A percentile compares a stretch with the other conserved stretches of the same genome.
These are phyloP conservation scores for Pimpla rufipes DNA, from an alignment of 2,888 invertebrate genomes.

Conservation along the genomic window DNA sequence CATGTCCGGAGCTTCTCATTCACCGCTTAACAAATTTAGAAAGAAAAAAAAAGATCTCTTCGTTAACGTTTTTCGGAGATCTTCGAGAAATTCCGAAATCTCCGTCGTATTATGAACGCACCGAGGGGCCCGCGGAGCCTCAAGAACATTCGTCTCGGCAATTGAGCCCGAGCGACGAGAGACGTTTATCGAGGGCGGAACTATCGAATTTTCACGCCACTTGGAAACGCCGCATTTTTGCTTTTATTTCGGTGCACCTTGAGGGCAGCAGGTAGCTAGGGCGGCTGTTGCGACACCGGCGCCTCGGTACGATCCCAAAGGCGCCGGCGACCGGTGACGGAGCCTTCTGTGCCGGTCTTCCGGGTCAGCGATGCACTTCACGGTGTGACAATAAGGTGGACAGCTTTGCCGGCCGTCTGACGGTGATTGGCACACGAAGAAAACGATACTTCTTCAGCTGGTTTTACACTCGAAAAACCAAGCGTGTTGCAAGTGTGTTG, in stretches of 20 bases:
- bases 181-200: constrained; percentile 64
- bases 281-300: constrained; percentile 54
- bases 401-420: not conserved
- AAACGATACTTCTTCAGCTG: too few relatives aligned
- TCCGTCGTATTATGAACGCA: not conserved
- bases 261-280: constrained; percentile 35
- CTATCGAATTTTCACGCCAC: constrained; percentile 71
- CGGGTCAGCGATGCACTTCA: not conserved
- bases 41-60: not conserved
- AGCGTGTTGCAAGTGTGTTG: too few relatives aligned
- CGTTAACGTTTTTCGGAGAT: constrained; percentile 23
- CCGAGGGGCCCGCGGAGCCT: not conserved
- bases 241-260: constrained; percentile 12
- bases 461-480: too few relatives aligned
- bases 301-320: constrained; percentile 40
- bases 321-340: constrained; percentile 16
- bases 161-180: constrained; percentile 13
- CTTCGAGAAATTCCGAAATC: constrained; percentile 31
- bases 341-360: constrained; percentile 1
- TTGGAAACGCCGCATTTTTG: constrained; percentile 35
- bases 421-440: not conserved
- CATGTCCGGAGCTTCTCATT: constrained; percentile 6
- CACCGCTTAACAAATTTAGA: not conserved
- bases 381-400: not conserved
- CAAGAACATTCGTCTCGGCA: constrained; percentile 54